These are phyloP conservation scores for Drosophila testacea DNA, from an alignment of 2,888 invertebrate species.

Conservation along the genomic window DNA sequence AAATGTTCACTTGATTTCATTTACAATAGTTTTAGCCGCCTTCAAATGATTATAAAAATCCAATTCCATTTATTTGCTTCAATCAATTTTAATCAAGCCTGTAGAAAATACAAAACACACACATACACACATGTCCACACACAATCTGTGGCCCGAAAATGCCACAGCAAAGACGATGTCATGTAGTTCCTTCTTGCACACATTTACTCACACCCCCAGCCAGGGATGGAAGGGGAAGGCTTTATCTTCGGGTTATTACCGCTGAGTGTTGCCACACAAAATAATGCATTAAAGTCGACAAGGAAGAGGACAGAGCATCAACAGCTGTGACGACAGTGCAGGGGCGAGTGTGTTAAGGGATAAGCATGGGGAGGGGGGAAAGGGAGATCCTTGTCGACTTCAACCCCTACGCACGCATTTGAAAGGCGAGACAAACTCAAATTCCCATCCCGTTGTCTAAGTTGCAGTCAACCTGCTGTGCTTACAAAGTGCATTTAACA, in stretches of 20 bases:
- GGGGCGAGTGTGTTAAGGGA: neutral
- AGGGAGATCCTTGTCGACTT: slow-evolving; percentile 13
- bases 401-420: slow-evolving; percentile 43
- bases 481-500: slow-evolving; percentile 50
- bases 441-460: neutral
- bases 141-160: slow-evolving; percentile 44
- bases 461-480: slow-evolving; percentile 49
- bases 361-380: no score
- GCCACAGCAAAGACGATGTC: slow-evolving; percentile 40
- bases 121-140: slow-evolving; percentile 19
- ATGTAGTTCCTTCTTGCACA: slow-evolving; percentile 17
- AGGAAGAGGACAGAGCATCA: slow-evolving; percentile 45
- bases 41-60: slow-evolving; percentile 62
- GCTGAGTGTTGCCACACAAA: slow-evolving; percentile 81
- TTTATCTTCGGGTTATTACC: slow-evolving; percentile 79
- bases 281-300: slow-evolving; percentile 79
- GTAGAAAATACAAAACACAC: slow-evolving; percentile 31
- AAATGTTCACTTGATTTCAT: slow-evolving; percentile 44
- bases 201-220: slow-evolving; percentile 17
- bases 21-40: slow-evolving; percentile 29
- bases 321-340: slow-evolving; percentile 63
- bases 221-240: slow-evolving; percentile 14
- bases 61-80: slow-evolving; percentile 73
- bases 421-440: slow-evolving; percentile 41
- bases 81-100: slow-evolving; percentile 81